Evolutionary conservation across 2,888 invertebrate genomes (phyloP).

Genomic region (Volucella inanis): DNA sequence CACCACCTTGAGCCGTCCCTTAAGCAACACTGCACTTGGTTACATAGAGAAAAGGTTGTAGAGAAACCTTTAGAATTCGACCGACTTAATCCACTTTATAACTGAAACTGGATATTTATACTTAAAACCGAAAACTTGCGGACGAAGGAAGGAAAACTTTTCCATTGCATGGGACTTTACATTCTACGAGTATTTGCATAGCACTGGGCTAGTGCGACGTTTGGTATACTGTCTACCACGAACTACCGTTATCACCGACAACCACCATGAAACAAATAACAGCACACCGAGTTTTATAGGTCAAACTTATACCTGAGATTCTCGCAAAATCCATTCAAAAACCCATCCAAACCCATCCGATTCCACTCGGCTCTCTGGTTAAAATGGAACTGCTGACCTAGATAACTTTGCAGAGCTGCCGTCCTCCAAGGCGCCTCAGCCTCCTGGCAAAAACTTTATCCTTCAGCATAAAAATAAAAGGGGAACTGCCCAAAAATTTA

Average conservation of each 20-base stretch:
- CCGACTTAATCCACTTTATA: slow-evolving; percentile 70
- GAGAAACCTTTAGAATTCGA: slow-evolving; percentile 48
- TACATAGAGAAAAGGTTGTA: background rate
- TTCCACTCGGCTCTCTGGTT: background rate
- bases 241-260: slow-evolving; percentile 47
- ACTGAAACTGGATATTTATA: slow-evolving; percentile 63
- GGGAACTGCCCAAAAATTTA: slow-evolving; percentile 11
- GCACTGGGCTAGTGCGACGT: slow-evolving; percentile 6
- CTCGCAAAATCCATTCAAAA: background rate
- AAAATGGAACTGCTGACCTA: slow-evolving; percentile 53
- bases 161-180: slow-evolving; percentile 30
- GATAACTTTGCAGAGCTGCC: slow-evolving; percentile 21
- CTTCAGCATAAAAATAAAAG: slow-evolving; percentile 12
- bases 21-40: background rate
- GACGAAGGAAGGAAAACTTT: slow-evolving; percentile 48
- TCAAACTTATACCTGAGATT: slow-evolving; percentile 67
- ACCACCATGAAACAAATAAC: slow-evolving; percentile 59
- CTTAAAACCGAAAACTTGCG: slow-evolving; percentile 63
- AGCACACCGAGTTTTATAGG: slow-evolving; percentile 65
- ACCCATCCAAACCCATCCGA: background rate
- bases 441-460: slow-evolving; percentile 47
- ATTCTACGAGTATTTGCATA: slow-evolving; percentile 60
- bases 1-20: background rate
- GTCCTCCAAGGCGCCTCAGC: background rate
- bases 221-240: background rate